Percentiles rank a stretch among this genome's conserved stretches.
Conservation (phyloP, 37 sponge, comb jelly and placozoan species). For the Cladorhizidae sp. region DNA sequence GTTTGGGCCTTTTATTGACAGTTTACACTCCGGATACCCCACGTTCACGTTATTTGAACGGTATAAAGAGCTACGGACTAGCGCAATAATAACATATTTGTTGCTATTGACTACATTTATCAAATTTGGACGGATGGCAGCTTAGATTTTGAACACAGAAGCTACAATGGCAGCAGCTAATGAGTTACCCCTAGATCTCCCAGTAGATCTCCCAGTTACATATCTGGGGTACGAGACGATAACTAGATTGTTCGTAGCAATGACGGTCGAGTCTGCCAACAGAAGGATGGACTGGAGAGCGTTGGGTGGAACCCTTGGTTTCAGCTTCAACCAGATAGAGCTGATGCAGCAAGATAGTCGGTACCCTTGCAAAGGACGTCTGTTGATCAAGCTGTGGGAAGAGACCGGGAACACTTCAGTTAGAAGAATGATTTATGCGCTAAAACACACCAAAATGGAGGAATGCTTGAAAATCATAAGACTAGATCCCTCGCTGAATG, state of each 20-base stretch:
- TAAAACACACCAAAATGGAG: background rate
- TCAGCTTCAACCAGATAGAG: background rate
- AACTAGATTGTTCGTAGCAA: background rate
- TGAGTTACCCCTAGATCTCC: no score
- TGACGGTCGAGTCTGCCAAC: slow-evolving; percentile 9
- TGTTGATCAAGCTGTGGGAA: slow-evolving; percentile 26
- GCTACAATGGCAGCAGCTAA: no score
- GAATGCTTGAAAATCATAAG: background rate
- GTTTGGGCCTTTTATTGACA: background rate
- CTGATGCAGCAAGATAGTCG: slow-evolving; percentile 8
- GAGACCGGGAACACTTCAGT: slow-evolving; percentile 8
- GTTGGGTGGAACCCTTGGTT: slow-evolving; percentile 22
- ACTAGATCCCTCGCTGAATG: background rate
- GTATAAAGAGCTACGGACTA: no score
- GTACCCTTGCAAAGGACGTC: slow-evolving; percentile 5
- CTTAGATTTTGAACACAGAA: no score
- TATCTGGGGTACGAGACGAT: background rate
- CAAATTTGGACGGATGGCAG: no score
- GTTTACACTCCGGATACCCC: no score
- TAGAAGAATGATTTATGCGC: slow-evolving; percentile 32
- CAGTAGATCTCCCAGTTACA: background rate
- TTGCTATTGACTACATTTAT: no score
- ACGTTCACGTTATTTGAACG: no score
- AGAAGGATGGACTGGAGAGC: slow-evolving; percentile 35
- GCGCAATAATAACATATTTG: no score